These are phyloP conservation scores for Chaetodon trifasciatus DNA, from an alignment of 2,797 vertebrate genomes.

Conservation along the genomic window DNA sequence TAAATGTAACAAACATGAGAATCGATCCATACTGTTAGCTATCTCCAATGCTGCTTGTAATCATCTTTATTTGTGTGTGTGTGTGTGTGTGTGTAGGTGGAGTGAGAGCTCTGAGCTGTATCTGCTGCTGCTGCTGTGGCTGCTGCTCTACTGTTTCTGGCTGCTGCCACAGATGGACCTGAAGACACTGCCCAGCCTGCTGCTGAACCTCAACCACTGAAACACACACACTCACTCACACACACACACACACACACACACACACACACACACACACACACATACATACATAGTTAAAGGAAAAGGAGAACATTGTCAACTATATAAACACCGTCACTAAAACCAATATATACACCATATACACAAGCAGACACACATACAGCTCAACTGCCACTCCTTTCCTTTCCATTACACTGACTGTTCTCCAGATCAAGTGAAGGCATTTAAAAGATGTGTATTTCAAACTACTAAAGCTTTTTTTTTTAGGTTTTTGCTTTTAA, in stretches of 20 bases:
- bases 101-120: slow-evolving; percentile 82
- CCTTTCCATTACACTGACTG: slow-evolving; percentile 14
- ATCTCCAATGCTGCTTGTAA: not conserved
- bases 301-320: not conserved
- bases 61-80: slow-evolving; percentile 12
- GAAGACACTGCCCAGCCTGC: slow-evolving; percentile 78
- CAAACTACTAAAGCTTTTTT: slow-evolving; percentile 35
- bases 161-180: slow-evolving; percentile 93
- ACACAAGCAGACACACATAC: slow-evolving; percentile 21
- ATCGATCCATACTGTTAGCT: not conserved
- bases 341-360: slow-evolving; percentile 7
- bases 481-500: slow-evolving; percentile 37
- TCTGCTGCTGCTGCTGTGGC: slow-evolving; percentile 92
- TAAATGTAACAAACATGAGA: not conserved
- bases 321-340: slow-evolving; percentile 5
- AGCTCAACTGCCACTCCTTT: slow-evolving; percentile 56
- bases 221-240: slow-evolving; percentile 20
- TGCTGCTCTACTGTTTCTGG: slow-evolving; percentile 92
- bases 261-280: slow-evolving; percentile 19
- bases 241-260: slow-evolving; percentile 27
- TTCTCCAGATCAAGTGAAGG: slow-evolving; percentile 48
- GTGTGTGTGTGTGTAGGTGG: slow-evolving; percentile 40
- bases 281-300: not conserved
- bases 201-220: slow-evolving; percentile 80
- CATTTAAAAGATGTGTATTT: slow-evolving; percentile 55